Evolutionary conservation across 2,888 invertebrate species (phyloP).

Genomic region (Petrolisthes cinctipes): DNA sequence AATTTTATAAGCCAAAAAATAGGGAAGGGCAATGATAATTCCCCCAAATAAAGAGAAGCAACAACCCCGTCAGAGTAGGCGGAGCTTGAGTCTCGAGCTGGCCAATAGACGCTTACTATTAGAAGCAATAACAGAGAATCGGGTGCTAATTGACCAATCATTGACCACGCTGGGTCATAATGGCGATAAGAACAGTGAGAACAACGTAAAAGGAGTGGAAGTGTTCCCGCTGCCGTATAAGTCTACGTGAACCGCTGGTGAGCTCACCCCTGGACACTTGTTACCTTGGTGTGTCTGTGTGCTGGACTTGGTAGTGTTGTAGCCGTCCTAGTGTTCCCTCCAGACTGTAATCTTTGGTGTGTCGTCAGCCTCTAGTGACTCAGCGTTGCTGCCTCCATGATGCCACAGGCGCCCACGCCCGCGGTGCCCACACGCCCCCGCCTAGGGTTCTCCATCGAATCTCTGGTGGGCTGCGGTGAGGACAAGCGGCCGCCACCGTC

Average conservation of each 20-base stretch:
- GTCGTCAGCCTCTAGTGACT: not conserved
- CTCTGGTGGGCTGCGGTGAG: constrained; percentile 58
- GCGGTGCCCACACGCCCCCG: constrained; percentile 60
- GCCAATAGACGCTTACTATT: constrained; percentile 51
- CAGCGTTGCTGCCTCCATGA: constrained; percentile 46
- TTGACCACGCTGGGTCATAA: constrained; percentile 60
- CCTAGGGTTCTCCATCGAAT: constrained; percentile 59
- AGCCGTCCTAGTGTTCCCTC: constrained; percentile 2
- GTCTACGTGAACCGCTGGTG: constrained; percentile 58
- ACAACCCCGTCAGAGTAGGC: constrained; percentile 3
- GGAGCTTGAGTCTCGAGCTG: constrained; percentile 12
- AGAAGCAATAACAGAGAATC: constrained; percentile 61
- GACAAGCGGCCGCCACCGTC: constrained; percentile 50
- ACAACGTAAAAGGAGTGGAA: constrained; percentile 56
- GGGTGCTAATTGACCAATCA: constrained; percentile 63
- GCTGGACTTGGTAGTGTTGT: constrained; percentile 21
- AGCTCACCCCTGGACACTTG: constrained; percentile 37
- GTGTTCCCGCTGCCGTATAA: constrained; percentile 54
- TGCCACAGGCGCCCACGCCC: constrained; percentile 64
- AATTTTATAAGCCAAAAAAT: too few relatives aligned
- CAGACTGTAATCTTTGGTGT: not conserved
- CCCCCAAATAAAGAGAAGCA: too few relatives aligned
- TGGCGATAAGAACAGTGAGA: constrained; percentile 57
- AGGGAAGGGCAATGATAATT: too few relatives aligned
- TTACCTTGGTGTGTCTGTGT: constrained; percentile 32